Evolutionary conservation across 2,888 invertebrate species (phyloP).

Genomic region (Plebejus anna): DNA sequence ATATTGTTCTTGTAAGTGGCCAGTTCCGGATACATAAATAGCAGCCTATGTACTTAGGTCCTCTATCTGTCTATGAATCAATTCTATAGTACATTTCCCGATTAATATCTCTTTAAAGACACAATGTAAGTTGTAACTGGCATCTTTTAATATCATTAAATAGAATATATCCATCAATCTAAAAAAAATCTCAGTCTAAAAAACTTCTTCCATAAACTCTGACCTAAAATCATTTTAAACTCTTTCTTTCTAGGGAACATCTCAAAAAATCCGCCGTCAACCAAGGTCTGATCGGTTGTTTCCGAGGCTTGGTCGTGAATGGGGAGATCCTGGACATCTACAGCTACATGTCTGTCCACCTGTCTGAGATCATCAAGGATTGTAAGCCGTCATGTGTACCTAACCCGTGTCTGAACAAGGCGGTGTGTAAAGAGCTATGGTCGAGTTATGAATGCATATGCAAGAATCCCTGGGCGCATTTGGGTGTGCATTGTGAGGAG

Average conservation of each 20-base stretch:
- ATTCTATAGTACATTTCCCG: too few relatives aligned
- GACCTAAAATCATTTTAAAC: too few relatives aligned
- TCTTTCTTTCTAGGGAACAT: slow-evolving; percentile 82
- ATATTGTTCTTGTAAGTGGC: too few relatives aligned
- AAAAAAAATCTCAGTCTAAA: background rate
- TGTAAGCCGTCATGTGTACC: slow-evolving; percentile 97
- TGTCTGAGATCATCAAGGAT: slow-evolving; percentile 94
- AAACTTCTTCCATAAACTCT: background rate
- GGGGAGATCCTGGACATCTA: slow-evolving; percentile 94
- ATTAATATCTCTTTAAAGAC: too few relatives aligned
- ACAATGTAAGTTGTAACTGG: too few relatives aligned
- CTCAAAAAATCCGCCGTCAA: slow-evolving; percentile 90
- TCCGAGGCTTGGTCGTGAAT: slow-evolving; percentile 94
- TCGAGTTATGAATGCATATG: slow-evolving; percentile 95
- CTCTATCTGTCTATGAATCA: too few relatives aligned
- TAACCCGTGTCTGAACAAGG: slow-evolving; percentile 95
- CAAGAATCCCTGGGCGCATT: slow-evolving; percentile 95
- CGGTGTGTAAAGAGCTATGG: slow-evolving; percentile 94
- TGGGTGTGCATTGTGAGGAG: slow-evolving; percentile 93
- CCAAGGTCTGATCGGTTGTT: slow-evolving; percentile 95
- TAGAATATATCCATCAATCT: too few relatives aligned
- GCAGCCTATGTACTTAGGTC: too few relatives aligned
- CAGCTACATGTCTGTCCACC: slow-evolving; percentile 94
- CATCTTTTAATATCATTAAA: too few relatives aligned
- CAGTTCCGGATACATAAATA: too few relatives aligned